These are phyloP conservation scores for Anagrus nilaparvatae DNA, from an alignment of 1,140 invertebrate species.

Conservation along the genomic window DNA sequence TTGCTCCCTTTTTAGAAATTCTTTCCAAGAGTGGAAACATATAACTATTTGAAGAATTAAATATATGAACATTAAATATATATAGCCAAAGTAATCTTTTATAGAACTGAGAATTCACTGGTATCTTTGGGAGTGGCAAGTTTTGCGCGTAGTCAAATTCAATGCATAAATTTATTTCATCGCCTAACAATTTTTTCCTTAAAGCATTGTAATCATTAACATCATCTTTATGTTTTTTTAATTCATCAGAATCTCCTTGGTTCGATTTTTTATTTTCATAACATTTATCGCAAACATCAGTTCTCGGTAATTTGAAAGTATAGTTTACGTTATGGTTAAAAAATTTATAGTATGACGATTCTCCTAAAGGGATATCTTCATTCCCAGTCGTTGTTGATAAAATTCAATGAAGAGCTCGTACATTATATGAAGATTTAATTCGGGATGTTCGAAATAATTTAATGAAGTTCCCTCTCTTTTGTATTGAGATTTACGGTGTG, in stretches of 20 bases:
- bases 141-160: slow-evolving; percentile 5
- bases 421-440: background rate
- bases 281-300: slow-evolving; percentile 3
- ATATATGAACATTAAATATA: slow-evolving; percentile 3
- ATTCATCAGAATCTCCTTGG: background rate
- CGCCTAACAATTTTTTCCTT: background rate
- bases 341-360: slow-evolving; percentile 5
- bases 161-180: too few relatives aligned
- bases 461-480: background rate
- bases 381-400: background rate
- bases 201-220: background rate
- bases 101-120: background rate
- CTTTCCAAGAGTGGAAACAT: slow-evolving; percentile 4
- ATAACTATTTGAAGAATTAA: background rate
- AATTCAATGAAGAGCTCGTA: background rate
- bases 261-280: background rate
- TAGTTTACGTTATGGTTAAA: slow-evolving; percentile 3
- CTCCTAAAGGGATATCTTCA: background rate
- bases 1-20: background rate
- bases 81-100: background rate
- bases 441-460: slow-evolving; percentile 1
- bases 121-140: background rate
- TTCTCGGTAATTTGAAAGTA: slow-evolving; percentile 1
- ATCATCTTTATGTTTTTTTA: background rate
- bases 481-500: slow-evolving; percentile 1